Conservation (phyloP, 2,113 vertebrate species). For the Lanius ludovicianus region DNA sequence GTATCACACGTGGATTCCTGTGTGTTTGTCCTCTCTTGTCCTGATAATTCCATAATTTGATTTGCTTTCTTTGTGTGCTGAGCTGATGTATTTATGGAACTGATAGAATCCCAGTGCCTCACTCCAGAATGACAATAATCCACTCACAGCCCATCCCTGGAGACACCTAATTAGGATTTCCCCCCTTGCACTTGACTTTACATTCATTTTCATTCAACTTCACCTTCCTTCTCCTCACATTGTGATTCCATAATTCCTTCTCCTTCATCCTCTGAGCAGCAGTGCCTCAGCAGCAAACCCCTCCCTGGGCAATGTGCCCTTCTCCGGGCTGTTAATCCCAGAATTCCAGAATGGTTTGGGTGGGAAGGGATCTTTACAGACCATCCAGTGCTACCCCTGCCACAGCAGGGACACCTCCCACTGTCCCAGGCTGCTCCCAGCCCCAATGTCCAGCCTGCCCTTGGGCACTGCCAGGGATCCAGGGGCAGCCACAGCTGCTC, state of each 20-base stretch:
- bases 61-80: background rate
- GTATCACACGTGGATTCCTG: background rate
- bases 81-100: background rate
- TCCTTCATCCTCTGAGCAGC: background rate
- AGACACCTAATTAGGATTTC: background rate
- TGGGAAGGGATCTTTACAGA: background rate
- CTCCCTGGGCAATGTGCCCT: background rate
- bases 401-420: background rate
- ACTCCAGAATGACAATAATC: background rate
- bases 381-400: accelerated
- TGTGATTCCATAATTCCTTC: background rate
- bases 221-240: background rate
- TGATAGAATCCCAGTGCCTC: background rate
- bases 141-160: background rate
- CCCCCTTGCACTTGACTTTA: background rate
- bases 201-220: background rate
- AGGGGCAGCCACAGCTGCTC: background rate
- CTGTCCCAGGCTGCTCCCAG: background rate
- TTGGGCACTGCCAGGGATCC: background rate
- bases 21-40: background rate
- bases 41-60: background rate
- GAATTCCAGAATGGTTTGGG: background rate
- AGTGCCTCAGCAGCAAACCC: background rate
- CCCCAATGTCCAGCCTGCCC: background rate
- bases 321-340: background rate